Base-by-base conservation (phyloP, 1,140 invertebrate species). In the Musca vetustissima region DNA sequence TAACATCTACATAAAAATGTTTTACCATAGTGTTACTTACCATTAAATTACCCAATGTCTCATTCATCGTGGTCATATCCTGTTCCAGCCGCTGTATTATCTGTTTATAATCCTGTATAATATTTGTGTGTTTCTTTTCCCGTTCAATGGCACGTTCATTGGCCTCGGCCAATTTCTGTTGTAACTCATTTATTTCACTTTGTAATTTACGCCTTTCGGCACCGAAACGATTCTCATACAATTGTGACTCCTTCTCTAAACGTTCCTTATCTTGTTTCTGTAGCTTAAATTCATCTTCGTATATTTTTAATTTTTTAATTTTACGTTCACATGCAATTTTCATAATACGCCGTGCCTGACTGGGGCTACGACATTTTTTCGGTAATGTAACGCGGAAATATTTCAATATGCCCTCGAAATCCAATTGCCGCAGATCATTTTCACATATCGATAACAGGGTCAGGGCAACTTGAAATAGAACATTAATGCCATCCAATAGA, bases 361-460 rank as follows among this genome's bases (percentile, higher is more conserved):
- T 93, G 82, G 98, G 94, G 24, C 90, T 93, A 53, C 96, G 89
- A 81, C 96, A 99, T 78, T 95, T 96, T 84, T 99, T 98, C 14
- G 98, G 98, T 68, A 99, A 85, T 15, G 94, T 93, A 1, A 99
- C 97, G 65, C 97, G 90, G 80, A 95, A 97, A 83, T 94, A 94
- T 79, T 95, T 95, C 4, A 97, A 83, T 90, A 99, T 89, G 88
- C 97, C 83, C 85, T 99, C 98, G 83, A 99, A 99, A 85, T 99
- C 98, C 55, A 97, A 86, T 68, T 92, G 89, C 28, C 99, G 84
- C n/a, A 99, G 85, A 78, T 99, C 97, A 73, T 96, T 94, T 76
- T 94, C 91, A 57, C 93, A 95, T 79, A 95, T 93, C 79, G 91
- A 95, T 36, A 99, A 86, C 28, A 99, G 84, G 52, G 96, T 96